Conservation (phyloP, 2,888 invertebrate genomes). For the Tanypteryx hageni region DNA sequence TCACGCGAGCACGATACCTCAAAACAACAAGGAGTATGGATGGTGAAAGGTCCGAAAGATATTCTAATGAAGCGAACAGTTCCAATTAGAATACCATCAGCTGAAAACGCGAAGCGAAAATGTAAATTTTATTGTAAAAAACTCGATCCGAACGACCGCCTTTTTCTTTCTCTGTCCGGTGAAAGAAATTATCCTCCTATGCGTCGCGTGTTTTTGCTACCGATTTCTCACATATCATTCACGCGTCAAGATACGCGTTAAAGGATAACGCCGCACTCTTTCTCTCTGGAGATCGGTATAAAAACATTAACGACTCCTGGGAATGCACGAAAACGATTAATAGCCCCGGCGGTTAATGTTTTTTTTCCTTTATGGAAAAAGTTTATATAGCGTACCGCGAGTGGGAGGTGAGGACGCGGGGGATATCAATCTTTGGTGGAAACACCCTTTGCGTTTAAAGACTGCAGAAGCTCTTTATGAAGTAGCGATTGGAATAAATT, state of each 20-base stretch:
- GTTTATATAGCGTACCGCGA: background rate
- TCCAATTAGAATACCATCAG: constrained; percentile 1
- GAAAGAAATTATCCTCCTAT: constrained; percentile 20
- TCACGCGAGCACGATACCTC: background rate
- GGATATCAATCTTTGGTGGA: background rate
- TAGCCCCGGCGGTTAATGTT: background rate
- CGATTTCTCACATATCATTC: constrained; percentile 18
- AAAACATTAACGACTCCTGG: constrained; percentile 20
- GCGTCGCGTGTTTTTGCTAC: constrained; percentile 26
- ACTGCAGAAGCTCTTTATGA: constrained; percentile 13
- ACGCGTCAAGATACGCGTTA: constrained; percentile 36
- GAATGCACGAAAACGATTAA: constrained; percentile 7
- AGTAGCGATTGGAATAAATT: constrained; percentile 32
- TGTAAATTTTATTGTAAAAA: constrained; percentile 21
- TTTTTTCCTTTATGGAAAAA: background rate
- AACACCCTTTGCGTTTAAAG: background rate
- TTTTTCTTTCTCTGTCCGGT: background rate
- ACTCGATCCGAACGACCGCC: background rate
- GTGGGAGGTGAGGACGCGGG: constrained; percentile 2
- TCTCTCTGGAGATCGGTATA: background rate
- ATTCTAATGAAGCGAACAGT: background rate
- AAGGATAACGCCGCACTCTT: background rate
- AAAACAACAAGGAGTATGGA: background rate
- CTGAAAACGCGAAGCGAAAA: constrained; percentile 26
- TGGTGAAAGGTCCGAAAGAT: background rate